Evolutionary conservation across 2,113 vertebrate genomes (phyloP).

Genomic region (Ceyx melanurus): DNA sequence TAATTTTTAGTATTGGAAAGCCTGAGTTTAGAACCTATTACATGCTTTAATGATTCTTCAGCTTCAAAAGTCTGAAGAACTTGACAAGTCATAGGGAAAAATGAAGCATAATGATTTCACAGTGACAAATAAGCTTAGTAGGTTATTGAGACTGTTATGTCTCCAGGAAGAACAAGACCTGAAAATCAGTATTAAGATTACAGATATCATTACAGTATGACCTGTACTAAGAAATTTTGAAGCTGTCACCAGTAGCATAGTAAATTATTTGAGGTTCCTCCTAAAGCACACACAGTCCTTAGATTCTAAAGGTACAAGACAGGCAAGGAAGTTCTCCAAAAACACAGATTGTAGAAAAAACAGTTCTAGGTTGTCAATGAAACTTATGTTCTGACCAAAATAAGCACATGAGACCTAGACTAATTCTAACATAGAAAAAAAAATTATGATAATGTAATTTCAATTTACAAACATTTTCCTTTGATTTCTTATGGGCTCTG

Average conservation of each 20-base stretch:
- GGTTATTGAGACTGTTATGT: not conserved
- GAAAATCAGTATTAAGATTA: not conserved
- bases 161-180: not conserved
- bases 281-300: not conserved
- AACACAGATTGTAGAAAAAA: not conserved
- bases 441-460: not conserved
- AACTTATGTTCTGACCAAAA: not conserved
- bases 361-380: not conserved
- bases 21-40: not conserved
- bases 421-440: not conserved
- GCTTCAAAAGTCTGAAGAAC: not conserved
- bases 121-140: not conserved
- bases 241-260: not conserved
- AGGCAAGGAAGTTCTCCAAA: not conserved
- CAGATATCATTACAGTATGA: not conserved
- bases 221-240: not conserved
- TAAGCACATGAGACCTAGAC: not conserved
- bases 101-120: not conserved
- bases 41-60: not conserved
- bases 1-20: not conserved
- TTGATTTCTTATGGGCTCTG: not conserved
- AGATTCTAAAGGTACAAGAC: not conserved
- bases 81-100: not conserved
- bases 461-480: not conserved
- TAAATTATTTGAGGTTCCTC: not conserved